Base-by-base conservation (phyloP, 1,140 invertebrate genomes). In the Caerostris darwini region DNA sequence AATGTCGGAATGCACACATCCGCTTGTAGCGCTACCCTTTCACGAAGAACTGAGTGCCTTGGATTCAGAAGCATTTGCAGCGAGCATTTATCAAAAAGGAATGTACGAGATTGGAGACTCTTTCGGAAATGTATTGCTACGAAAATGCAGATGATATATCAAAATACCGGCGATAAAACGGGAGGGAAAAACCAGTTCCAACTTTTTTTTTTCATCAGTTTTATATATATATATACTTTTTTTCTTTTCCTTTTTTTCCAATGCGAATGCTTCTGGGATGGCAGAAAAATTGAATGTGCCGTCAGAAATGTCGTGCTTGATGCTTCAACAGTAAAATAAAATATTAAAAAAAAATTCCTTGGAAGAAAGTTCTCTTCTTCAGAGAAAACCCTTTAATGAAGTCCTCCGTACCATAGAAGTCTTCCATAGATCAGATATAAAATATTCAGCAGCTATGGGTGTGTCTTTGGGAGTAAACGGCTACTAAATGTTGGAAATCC, bases 61-160 rank as follows among this genome's bases (percentile, higher is more conserved):
- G n/a, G 54, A 58, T 58, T 19, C 82, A 85, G 54, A 85, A 85
- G 17, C 82, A 85, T 85, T 85, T 85, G 82, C 54, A n/a, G 82
- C 5, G 82, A 85, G 57, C 82, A 85, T 85, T 85, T 85, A 58
- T 85, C 56, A 85, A 85, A 85, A 8, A 34, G 7, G 12, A 71
- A 71, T 71, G 54, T 85, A 85, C 82, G 57, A 17, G 82, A 85
- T 34, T 54, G 12, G 59, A 7, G 53, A 61, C 19, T 64, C 58
- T 61, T 53, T 56, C 61, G 56, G 57, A 90, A 90, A 90, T 71
- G 71, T 69, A 90, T 90, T 90, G 67, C 87, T 90, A 57, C 59
- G 67, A 90, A 90, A 90, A 90, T 90, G 87, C 87, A 90, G 87
- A 90, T 90, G 87, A 90, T 90, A 90, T 90, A 90, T 90, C 87